Evolutionary conservation across 2,797 vertebrate genomes (phyloP), one percentile per base, ranked within the genome.

Genomic region (Gallinago stenura): DNA sequence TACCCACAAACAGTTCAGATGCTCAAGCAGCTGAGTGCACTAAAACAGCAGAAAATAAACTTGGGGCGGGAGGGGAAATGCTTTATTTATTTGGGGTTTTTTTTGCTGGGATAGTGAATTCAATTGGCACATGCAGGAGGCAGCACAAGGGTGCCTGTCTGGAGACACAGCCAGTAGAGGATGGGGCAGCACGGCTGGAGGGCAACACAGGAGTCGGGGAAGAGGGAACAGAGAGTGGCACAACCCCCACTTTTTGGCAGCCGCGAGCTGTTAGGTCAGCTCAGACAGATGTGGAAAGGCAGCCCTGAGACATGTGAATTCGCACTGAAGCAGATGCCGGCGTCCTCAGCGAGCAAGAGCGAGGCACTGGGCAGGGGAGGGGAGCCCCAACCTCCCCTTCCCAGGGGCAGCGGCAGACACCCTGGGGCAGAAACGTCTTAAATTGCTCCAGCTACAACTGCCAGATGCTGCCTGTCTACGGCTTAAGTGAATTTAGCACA

Each of bases 381-480:
- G 48, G 51, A 95, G 77, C 70, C 94, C 90, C 92, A 90, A 24
- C 62, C 73, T 81, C 66, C 56, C 72, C 31, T 56, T 90, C 54
- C 61, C 82, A 83, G 16, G 24, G 89, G 83, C 72, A 79, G 77
- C 16, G 1, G 71, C 93, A 96, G 92, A 96, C 84, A 85, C 77
- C 90, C 95, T 46, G 83, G 82, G 95, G 95, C 95, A 95, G 37
- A 75, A 92, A 77, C 3, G 4, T 66, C 88, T 94, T 62, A 79
- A 84, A 94, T 24, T 51, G 83, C 92, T 94, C 33, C 68, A 28
- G 89, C 87, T 66, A 51, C 1, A 0, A 62, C 78, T 91, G 93
- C 96, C 96, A 96, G 92, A 96, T 94, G 94, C 93, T 96, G 94
- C 92, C 86, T 82, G 84, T 93, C 95, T 96, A 60, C 1, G 20